Conservation (phyloP, 2,888 invertebrate genomes). For the Phengaris alcon region DNA sequence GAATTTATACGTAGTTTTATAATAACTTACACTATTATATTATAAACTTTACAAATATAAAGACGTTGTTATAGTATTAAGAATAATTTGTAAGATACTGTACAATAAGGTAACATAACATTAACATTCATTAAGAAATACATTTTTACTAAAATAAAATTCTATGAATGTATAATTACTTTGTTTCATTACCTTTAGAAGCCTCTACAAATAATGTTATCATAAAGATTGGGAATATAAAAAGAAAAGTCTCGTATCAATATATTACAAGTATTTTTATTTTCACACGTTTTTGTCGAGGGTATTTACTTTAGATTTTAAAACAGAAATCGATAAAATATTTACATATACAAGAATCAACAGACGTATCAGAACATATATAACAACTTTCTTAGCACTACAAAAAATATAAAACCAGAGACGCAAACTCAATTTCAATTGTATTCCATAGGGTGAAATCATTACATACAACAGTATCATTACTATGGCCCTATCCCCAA, state of each 20-base stretch:
- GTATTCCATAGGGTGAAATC: background rate
- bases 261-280: conserved; percentile 75
- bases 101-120: conserved; percentile 9
- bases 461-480: background rate
- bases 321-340: conserved; percentile 68
- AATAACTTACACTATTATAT: background rate
- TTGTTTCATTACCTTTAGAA: background rate
- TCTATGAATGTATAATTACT: conserved; percentile 4
- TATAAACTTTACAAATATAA: background rate
- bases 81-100: background rate
- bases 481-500: background rate
- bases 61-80: conserved; percentile 15
- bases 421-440: background rate
- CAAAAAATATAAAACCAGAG: conserved; percentile 19
- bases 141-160: conserved; percentile 29
- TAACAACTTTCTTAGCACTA: conserved; percentile 61
- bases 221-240: background rate
- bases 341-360: conserved; percentile 74
- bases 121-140: conserved; percentile 26
- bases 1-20: conserved; percentile 5
- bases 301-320: conserved; percentile 63
- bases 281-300: conserved; percentile 74
- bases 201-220: too few species aligned
- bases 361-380: conserved; percentile 56
- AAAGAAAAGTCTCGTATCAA: conserved; percentile 31